Conservation (phyloP, 2,797 vertebrate genomes). For the Astyanax mexicanus region DNA sequence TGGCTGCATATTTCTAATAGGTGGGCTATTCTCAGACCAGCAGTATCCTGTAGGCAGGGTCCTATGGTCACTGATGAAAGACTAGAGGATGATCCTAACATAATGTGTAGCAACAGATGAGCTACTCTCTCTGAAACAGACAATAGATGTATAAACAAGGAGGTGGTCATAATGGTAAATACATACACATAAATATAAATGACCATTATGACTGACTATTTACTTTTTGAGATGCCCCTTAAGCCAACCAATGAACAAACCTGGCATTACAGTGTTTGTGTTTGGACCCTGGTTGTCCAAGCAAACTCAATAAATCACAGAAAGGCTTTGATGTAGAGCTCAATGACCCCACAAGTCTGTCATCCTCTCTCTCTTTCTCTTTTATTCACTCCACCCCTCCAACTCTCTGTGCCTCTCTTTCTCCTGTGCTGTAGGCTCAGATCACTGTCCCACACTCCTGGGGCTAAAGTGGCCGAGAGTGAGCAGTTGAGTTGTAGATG, state of each 20-base stretch:
- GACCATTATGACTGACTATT: slow-evolving; percentile 1
- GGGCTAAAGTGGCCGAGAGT: slow-evolving; percentile 23
- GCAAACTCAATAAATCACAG: slow-evolving; percentile 15
- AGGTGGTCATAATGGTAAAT: no score
- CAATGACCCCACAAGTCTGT: slow-evolving; percentile 10
- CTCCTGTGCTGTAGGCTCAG: slow-evolving; percentile 12
- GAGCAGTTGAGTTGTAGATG: slow-evolving; percentile 17
- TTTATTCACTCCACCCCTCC: slow-evolving; percentile 49
- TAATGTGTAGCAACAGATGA: no score
- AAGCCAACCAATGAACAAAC: neutral
- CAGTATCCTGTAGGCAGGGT: no score
- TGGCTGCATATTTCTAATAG: no score
- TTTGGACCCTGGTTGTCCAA: slow-evolving; percentile 14
- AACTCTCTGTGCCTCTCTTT: slow-evolving; percentile 39
- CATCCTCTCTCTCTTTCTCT: neutral
- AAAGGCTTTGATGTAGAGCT: slow-evolving; percentile 14
- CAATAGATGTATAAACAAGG: no score
- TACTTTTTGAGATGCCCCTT: neutral
- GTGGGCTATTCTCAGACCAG: no score
- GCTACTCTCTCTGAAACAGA: no score
- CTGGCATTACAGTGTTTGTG: neutral
- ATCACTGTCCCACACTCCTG: slow-evolving; percentile 35
- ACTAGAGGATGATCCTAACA: no score
- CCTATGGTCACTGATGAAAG: no score
- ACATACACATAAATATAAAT: no score